phyloP scores from a whole-genome alignment of 1,140 invertebrate species.

The Caenorhabditis remanei region DNA sequence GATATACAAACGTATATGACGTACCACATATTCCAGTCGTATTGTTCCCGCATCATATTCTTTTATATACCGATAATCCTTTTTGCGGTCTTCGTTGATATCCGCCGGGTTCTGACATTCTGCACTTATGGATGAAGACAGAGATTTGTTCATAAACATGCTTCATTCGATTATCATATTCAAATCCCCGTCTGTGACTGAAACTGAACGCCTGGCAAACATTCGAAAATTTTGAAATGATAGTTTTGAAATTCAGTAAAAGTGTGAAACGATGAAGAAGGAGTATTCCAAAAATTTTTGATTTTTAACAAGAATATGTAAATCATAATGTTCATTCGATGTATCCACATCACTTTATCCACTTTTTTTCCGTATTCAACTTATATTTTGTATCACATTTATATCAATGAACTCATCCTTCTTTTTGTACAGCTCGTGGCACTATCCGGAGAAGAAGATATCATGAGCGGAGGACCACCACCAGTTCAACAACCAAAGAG shows the following conservation, averaged over 20 bases:
- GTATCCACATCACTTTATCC: not conserved
- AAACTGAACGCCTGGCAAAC: not conserved
- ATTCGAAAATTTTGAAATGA: too few species aligned
- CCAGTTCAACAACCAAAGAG: constrained; percentile 47
- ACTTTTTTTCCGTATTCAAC: not conserved
- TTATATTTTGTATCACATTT: not conserved
- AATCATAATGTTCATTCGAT: too few species aligned
- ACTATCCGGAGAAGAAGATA: constrained; percentile 56
- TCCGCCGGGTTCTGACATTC: constrained; percentile 26
- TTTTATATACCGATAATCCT: constrained; percentile 53
- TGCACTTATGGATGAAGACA: constrained; percentile 10
- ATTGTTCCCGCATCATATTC: constrained; percentile 1
- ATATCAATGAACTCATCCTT: not conserved
- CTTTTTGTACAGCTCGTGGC: constrained; percentile 46
- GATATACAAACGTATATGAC: not conserved
- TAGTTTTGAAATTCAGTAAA: too few species aligned
- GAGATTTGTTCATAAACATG: constrained; percentile 7
- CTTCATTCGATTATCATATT: constrained; percentile 23
- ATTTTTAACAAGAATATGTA: too few species aligned
- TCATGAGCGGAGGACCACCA: constrained; percentile 54
- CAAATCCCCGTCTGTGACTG: not conserved
- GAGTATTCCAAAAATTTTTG: too few species aligned
- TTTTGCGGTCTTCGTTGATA: constrained; percentile 46
- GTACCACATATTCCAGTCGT: not conserved
- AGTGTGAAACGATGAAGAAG: too few species aligned